Conservation (phyloP, 1,140 invertebrate species). For the Sitobion miscanthi region DNA sequence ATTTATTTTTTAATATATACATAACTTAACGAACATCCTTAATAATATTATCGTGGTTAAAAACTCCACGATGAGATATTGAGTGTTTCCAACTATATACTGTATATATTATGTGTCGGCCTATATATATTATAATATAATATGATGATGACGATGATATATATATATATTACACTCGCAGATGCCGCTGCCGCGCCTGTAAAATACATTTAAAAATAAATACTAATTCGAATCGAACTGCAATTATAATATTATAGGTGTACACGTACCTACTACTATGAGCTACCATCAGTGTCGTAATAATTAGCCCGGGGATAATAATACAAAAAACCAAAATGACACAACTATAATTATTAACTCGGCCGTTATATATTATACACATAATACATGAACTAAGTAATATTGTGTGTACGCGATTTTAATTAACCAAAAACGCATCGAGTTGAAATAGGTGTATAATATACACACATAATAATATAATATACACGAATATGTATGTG, state of each 20-base stretch:
- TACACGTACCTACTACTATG: not conserved
- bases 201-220: conserved; percentile 10
- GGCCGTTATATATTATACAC: not conserved
- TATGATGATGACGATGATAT: too few relatives aligned
- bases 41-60: not conserved
- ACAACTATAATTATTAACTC: conserved; percentile 6
- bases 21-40: too few relatives aligned
- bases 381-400: not conserved
- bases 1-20: too few relatives aligned
- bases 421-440: not conserved
- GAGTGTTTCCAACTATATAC: not conserved
- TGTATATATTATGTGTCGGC: not conserved
- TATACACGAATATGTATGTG: not conserved
- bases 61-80: not conserved
- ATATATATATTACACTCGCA: not conserved
- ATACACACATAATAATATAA: not conserved
- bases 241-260: not conserved
- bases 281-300: not conserved
- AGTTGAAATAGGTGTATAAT: not conserved
- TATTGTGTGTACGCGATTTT: not conserved
- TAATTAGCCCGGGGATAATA: not conserved
- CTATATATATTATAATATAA: not conserved
- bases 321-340: not conserved
- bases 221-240: not conserved
- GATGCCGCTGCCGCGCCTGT: not conserved